These are phyloP conservation scores for Cryptocephalus primarius DNA, from an alignment of 2,888 invertebrate species.

Conservation along the genomic window DNA sequence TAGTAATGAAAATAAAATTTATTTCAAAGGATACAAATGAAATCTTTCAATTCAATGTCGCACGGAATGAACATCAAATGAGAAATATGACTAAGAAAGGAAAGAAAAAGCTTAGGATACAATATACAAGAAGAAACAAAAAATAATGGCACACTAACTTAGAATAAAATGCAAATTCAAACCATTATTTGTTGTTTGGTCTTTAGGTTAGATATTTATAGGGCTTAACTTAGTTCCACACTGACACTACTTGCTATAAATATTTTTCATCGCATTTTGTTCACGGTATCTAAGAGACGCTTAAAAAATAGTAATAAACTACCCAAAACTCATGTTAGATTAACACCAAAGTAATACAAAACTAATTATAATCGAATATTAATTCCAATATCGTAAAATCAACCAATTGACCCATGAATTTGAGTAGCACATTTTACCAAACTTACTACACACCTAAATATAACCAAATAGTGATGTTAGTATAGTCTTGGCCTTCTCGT, in stretches of 20 bases:
- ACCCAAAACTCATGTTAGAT: slow-evolving; percentile 3
- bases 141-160: slow-evolving; percentile 6
- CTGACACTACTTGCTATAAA: slow-evolving; percentile 4
- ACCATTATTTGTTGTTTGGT: slow-evolving; percentile 14
- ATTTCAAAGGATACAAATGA: not conserved
- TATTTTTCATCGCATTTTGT: slow-evolving; percentile 10
- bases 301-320: slow-evolving; percentile 4
- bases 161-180: slow-evolving; percentile 1
- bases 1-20: too few species aligned
- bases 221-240: slow-evolving; percentile 14
- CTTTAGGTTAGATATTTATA: slow-evolving; percentile 4
- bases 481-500: not conserved
- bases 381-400: too few species aligned
- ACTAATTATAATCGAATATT: too few species aligned
- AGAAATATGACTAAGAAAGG: too few species aligned
- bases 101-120: too few species aligned
- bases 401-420: not conserved
- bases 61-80: too few species aligned
- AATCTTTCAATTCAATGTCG: not conserved
- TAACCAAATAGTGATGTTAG: slow-evolving; percentile 1
- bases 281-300: slow-evolving; percentile 6
- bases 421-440: not conserved
- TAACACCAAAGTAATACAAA: not conserved
- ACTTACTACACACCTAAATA: slow-evolving; percentile 1
- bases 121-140: slow-evolving; percentile 4